A percentile compares a stretch with the other conserved stretches of the same genome.
Conservation (phyloP, 1,140 invertebrate genomes). For the Papilio aristodemus region DNA sequence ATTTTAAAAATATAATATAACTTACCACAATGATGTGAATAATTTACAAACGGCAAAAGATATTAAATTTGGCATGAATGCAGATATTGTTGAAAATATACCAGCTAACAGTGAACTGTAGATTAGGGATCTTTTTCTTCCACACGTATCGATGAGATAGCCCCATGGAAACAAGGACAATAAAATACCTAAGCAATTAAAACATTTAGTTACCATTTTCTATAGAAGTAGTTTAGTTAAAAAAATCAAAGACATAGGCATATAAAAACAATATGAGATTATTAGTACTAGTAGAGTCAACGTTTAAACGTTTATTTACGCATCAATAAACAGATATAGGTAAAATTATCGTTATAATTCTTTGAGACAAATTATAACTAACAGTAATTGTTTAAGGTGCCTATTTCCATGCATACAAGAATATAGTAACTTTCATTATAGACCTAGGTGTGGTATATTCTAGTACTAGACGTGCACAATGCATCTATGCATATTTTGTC, state of each 20-base stretch:
- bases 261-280: too few relatives aligned
- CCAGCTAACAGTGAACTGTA: constrained; percentile 2
- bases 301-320: too few relatives aligned
- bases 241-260: background rate
- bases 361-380: too few relatives aligned
- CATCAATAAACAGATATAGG: too few relatives aligned
- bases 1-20: background rate
- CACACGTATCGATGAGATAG: constrained; percentile 11
- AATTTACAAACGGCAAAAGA: constrained; percentile 11
- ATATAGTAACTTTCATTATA: too few relatives aligned
- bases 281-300: too few relatives aligned
- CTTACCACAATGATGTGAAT: constrained; percentile 10
- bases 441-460: too few relatives aligned
- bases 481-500: too few relatives aligned
- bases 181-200: constrained; percentile 9
- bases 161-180: constrained; percentile 4
- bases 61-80: constrained; percentile 23
- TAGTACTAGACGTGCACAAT: too few relatives aligned
- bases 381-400: too few relatives aligned
- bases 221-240: background rate
- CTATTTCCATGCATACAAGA: too few relatives aligned
- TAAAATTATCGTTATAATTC: too few relatives aligned
- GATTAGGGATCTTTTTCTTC: background rate
- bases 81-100: background rate
- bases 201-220: background rate